Base-by-base conservation (phyloP, 2,888 invertebrate genomes). In the Margaritifera margaritifera region DNA sequence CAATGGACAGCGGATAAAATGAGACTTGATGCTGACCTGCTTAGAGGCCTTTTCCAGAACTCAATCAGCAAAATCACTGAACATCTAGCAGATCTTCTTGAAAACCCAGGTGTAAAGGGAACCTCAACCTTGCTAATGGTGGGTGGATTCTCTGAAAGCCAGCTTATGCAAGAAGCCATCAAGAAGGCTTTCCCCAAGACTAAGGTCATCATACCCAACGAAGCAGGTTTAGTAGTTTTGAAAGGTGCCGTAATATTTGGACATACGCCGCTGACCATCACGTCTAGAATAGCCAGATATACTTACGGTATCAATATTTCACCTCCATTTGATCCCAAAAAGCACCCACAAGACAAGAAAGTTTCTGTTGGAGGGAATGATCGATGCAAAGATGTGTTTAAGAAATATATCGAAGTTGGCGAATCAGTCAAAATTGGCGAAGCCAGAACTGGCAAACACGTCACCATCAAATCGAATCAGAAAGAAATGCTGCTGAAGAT, bases 221-320 rank as follows among this genome's bases (percentile, higher is more conserved):
- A 77, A 22, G 75, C 79, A 2, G 77, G 74, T 18, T 51, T 78
- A 15, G 57, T 71, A 1, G 78, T 80, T 15, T 53, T 80, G 22
- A 77, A 75, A 62, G 79, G 79, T n/a, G 77, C 77, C 19, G 78
- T 73, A 4, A 71, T 76, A 52, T 79, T 73, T 59, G 78, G 78
- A 1, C 75, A 76, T 51, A 57, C 58, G 15, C 78, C 74, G 3
- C 53, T 65, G 1, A 60, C 67, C 4, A 74, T 78, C 11, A 74
- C 67, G 8, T 66, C 70, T 11, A 62, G 78, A n/a, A 67, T 71
- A 8, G 66, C 74, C n/a, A 79, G 72, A 55, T 76, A 76, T 59
- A 79, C 78, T 0, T 79, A 76, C 31, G 78, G 78, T 20, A 68
- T 76, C 3, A 68, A 71, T 20, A 73, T 69, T 55, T 68, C 71